Evolutionary conservation across 23 tunicate genomes (phyloP), one percentile per base, ranked within the genome.

Genomic region (Ascidia mentula): DNA sequence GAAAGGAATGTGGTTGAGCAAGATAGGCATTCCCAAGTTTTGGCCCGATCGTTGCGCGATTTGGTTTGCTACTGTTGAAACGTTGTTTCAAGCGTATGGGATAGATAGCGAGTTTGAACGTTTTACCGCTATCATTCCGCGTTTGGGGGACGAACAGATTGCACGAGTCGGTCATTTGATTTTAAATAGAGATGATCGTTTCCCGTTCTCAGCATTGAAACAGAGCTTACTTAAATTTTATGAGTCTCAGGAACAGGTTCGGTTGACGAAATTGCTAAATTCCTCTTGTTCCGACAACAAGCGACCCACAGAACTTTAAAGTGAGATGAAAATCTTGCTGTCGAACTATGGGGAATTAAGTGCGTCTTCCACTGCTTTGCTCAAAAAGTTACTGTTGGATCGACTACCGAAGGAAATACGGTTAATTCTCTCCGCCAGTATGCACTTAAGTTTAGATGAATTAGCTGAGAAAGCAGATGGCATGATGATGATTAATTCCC

Each of bases 401-500:
- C 65, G 65, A 26, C 24, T 53, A 28, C 65, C 65, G 24, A 26
- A 53, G 65, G 65, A 53, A 53, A 28, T 53, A 20, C 22, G 65
- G 24, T 28, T 53, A 20, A 28, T 53, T 53, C 65, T 53, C 24
- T 53, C 65, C 22, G 65, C 65, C 65, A 53, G 65, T 9, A 53
- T 53, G 28, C 28, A 53, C 24, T 28, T 20, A 53, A 28, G 65
- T 9, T 28, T 53, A 53, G 65, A 53, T 53, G 28, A 28, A 53
- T 28, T 53, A 53, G 65, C 65, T 26, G 65, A 53, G 24, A 53
- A 26, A 53, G 65, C 65, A 6, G 65, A 53, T 53, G 22, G 28
- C 28, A 53, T 53, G 24, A 53, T 53, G 65, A 53, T 53, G 65
- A 26, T 53, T 53, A 53, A 53, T 53, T 53, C 65, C 28, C 65